Percentiles rank a stretch among this genome's conserved stretches.
Evolutionary conservation across 2,888 invertebrate species (phyloP).

Genomic region (Metallyticus violacea): DNA sequence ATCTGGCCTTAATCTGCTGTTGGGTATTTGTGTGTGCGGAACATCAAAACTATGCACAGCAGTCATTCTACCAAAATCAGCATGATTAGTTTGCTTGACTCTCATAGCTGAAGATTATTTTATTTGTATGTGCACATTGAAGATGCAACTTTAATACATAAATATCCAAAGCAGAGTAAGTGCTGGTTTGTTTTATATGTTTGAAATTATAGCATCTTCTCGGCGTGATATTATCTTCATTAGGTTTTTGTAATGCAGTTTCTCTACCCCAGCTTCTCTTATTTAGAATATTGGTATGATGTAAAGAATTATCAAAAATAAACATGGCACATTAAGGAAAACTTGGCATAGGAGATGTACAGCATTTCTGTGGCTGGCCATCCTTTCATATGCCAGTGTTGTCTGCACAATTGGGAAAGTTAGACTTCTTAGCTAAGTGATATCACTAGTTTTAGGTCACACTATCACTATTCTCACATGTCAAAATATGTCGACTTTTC

Average conservation of each 20-base stretch:
- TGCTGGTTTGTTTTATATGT: neutral
- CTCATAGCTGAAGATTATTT: neutral
- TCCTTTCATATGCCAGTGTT: no score
- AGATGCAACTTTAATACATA: neutral
- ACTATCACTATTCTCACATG: no score
- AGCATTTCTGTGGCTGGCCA: no score
- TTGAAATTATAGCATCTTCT: neutral
- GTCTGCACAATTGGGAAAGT: no score
- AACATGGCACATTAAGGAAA: neutral
- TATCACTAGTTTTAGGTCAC: no score
- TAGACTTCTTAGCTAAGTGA: no score
- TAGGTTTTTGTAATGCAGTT: neutral
- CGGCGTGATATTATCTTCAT: neutral
- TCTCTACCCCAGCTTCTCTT: neutral
- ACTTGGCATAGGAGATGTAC: no score
- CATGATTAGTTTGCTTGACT: neutral
- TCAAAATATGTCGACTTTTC: no score
- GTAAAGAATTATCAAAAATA: neutral
- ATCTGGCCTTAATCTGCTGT: neutral
- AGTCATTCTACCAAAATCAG: neutral
- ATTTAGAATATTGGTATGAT: neutral
- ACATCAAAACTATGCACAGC: neutral
- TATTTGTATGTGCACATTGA: no score
- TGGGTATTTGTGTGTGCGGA: neutral
- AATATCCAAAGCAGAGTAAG: neutral